phyloP scores from a whole-genome alignment of 2,797 vertebrate species.

The Tachyglossus aculeatus region DNA sequence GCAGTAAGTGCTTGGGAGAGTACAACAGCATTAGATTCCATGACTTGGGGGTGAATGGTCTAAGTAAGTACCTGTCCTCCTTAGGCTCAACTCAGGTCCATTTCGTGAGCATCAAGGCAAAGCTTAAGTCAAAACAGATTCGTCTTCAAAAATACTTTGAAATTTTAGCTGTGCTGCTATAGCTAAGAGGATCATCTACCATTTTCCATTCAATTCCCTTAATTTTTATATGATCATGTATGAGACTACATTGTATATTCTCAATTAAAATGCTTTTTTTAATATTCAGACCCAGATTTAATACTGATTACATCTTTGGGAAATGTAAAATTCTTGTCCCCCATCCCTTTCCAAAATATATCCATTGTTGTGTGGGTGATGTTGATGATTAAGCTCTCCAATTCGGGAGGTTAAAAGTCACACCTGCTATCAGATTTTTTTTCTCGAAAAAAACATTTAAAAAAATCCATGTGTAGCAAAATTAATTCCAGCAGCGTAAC shows the following conservation, averaged over 20 bases:
- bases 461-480: slow-evolving; percentile 59
- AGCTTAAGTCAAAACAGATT: too few species aligned
- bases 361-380: slow-evolving; percentile 36
- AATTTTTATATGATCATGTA: neutral
- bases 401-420: slow-evolving; percentile 74
- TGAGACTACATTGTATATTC: neutral
- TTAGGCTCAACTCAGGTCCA: too few species aligned
- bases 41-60: too few species aligned
- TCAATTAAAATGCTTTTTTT: neutral
- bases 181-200: too few species aligned
- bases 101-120: too few species aligned
- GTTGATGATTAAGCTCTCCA: slow-evolving; percentile 61
- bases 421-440: slow-evolving; percentile 81
- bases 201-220: too few species aligned
- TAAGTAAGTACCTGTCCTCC: too few species aligned
- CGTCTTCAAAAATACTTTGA: too few species aligned
- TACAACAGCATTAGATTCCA: too few species aligned
- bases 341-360: slow-evolving; percentile 57
- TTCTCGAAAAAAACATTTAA: slow-evolving; percentile 71
- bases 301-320: slow-evolving; percentile 12
- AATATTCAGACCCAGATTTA: neutral
- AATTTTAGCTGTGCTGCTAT: too few species aligned
- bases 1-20: too few species aligned
- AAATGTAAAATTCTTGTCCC: slow-evolving; percentile 44
- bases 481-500: slow-evolving; percentile 76